Conservation (phyloP, 2,797 vertebrate genomes). For the Melanotaenia trifasciata region DNA sequence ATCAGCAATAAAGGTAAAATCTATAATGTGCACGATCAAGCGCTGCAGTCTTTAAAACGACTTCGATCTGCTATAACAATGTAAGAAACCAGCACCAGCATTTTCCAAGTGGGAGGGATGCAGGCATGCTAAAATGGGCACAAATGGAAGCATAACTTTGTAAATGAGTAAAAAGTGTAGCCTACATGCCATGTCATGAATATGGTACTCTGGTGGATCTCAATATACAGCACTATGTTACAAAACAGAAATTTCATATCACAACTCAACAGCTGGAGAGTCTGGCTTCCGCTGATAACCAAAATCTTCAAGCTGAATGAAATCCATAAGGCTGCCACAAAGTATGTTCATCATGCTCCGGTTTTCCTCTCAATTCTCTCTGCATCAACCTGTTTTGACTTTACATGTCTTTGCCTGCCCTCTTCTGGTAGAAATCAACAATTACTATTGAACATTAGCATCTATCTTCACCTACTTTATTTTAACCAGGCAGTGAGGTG, state of each 20-base stretch:
- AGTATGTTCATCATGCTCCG: slow-evolving; percentile 42
- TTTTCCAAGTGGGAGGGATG: background rate
- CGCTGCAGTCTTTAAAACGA: slow-evolving; percentile 5
- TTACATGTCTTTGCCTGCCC: slow-evolving; percentile 49
- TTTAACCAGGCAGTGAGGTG: background rate
- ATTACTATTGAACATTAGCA: background rate
- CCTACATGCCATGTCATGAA: slow-evolving; percentile 34
- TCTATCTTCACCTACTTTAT: background rate
- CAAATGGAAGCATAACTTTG: slow-evolving; percentile 21
- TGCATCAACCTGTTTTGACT: background rate
- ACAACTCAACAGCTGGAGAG: slow-evolving; percentile 43
- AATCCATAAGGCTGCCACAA: slow-evolving; percentile 54
- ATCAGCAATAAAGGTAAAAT: background rate
- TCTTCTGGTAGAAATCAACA: slow-evolving; percentile 59
- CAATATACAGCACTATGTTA: slow-evolving; percentile 29
- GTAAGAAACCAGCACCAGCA: slow-evolving; percentile 9
- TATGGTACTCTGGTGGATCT: slow-evolving; percentile 21
- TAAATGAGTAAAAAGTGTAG: slow-evolving; percentile 16
- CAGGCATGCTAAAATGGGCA: background rate
- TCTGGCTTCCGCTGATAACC: slow-evolving; percentile 68
- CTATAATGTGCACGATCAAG: background rate
- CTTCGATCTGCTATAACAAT: slow-evolving; percentile 10
- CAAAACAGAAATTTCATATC: slow-evolving; percentile 56
- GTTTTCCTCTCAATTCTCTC: slow-evolving; percentile 21
- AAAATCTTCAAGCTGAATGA: slow-evolving; percentile 65